Evolutionary conservation across 2,113 vertebrate species (phyloP).

Genomic region (Hemiprocne comata): DNA sequence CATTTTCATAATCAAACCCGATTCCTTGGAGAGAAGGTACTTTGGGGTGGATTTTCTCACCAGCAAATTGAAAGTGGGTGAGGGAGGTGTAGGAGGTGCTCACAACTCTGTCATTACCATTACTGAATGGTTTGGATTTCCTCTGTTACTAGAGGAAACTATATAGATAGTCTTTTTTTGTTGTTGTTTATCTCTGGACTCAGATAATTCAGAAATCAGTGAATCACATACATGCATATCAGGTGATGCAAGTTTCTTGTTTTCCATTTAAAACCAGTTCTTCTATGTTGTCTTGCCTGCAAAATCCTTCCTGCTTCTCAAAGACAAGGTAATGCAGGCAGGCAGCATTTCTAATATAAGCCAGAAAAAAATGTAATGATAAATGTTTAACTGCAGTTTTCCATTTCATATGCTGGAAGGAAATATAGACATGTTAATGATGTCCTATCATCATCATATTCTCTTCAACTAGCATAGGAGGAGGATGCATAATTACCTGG

Average conservation of each 20-base stretch:
- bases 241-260: background rate
- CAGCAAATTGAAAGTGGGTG: background rate
- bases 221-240: background rate
- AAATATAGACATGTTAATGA: background rate
- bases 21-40: background rate
- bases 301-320: slow-evolving; percentile 3
- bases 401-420: background rate
- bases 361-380: background rate
- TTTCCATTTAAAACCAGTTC: background rate
- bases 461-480: background rate
- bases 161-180: background rate
- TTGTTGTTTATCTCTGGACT: background rate
- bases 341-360: background rate
- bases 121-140: background rate
- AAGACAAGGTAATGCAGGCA: background rate
- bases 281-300: background rate
- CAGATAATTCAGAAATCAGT: background rate
- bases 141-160: background rate
- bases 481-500: background rate
- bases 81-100: background rate
- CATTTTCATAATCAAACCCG: background rate
- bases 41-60: background rate
- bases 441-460: background rate
- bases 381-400: background rate
- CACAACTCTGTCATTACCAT: background rate